phyloP scores from a whole-genome alignment of 1,140 invertebrate genomes.

The Hydropsyche tenuis region DNA sequence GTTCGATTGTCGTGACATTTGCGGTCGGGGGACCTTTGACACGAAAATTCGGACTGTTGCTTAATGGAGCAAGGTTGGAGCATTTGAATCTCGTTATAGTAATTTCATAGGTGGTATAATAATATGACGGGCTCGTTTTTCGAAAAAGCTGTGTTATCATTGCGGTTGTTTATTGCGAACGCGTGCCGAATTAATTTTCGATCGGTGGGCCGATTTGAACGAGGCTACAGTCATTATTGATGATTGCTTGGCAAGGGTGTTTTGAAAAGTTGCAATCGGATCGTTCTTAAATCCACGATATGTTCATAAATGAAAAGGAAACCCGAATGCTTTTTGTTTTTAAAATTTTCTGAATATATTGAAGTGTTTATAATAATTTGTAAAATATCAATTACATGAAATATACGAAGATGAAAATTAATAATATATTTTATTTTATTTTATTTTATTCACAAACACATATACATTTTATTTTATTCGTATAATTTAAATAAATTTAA shows the following conservation, averaged over 20 bases:
- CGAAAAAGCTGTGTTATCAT: not conserved
- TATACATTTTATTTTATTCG: too few relatives aligned
- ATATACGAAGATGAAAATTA: too few relatives aligned
- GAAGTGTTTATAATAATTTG: too few relatives aligned
- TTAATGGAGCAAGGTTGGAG: conserved; percentile 7
- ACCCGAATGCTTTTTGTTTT: too few relatives aligned
- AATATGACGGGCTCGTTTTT: not conserved
- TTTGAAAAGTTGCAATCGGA: too few relatives aligned
- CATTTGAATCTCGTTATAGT: conserved; percentile 7
- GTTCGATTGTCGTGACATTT: not conserved
- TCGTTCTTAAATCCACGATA: too few relatives aligned
- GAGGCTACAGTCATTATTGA: conserved; percentile 6
- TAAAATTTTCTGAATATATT: too few relatives aligned
- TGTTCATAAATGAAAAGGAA: too few relatives aligned
- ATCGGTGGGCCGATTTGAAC: not conserved
- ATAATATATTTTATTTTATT: too few relatives aligned
- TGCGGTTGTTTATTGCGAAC: conserved; percentile 15
- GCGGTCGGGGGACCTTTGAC: not conserved
- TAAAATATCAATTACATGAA: too few relatives aligned
- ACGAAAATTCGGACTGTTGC: not conserved
- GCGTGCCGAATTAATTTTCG: not conserved
- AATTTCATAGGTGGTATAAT: conserved; percentile 1
- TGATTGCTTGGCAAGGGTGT: not conserved
- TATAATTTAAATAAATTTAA: too few relatives aligned
- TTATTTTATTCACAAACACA: too few relatives aligned